These are phyloP conservation scores for Petaurus breviceps DNA, from an alignment of 2,113 vertebrate species.

Conservation along the genomic window DNA sequence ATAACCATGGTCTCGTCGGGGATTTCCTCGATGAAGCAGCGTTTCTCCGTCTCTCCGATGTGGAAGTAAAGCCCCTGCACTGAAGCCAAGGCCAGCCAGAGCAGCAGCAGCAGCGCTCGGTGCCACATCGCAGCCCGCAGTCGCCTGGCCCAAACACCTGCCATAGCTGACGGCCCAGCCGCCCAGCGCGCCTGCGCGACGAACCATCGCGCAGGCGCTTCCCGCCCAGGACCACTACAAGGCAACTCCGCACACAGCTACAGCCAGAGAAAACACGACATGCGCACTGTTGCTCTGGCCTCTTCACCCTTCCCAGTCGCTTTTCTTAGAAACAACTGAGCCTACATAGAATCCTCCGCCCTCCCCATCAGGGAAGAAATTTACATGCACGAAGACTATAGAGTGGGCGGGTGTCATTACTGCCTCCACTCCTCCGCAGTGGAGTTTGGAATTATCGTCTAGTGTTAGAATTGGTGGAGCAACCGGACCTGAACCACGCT, in stretches of 20 bases:
- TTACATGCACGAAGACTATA: background rate
- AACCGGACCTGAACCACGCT: background rate
- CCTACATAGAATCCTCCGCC: background rate
- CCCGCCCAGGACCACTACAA: rapidly evolving
- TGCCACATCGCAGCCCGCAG: background rate
- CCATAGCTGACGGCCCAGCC: slow-evolving; percentile 40
- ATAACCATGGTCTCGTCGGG: slow-evolving; percentile 97
- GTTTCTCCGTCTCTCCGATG: slow-evolving; percentile 95
- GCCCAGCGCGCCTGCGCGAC: slow-evolving; percentile 5
- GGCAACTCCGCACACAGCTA: slow-evolving; percentile 10
- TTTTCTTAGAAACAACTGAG: background rate
- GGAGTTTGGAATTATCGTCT: background rate
- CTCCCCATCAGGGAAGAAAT: rapidly evolving
- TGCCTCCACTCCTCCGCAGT: rapidly evolving
- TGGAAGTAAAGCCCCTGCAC: slow-evolving; percentile 91
- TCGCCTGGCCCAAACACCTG: slow-evolving; percentile 23
- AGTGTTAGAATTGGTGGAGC: background rate
- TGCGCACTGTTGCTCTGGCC: background rate
- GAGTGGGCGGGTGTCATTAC: background rate
- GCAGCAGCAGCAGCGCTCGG: slow-evolving; percentile 20
- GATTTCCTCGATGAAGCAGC: slow-evolving; percentile 96
- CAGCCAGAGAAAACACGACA: background rate
- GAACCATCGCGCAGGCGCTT: background rate
- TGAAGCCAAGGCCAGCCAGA: slow-evolving; percentile 58
- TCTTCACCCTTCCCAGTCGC: background rate